Base-by-base conservation (phyloP, 2,797 vertebrate species). In the Oreochromis mossambicus region DNA sequence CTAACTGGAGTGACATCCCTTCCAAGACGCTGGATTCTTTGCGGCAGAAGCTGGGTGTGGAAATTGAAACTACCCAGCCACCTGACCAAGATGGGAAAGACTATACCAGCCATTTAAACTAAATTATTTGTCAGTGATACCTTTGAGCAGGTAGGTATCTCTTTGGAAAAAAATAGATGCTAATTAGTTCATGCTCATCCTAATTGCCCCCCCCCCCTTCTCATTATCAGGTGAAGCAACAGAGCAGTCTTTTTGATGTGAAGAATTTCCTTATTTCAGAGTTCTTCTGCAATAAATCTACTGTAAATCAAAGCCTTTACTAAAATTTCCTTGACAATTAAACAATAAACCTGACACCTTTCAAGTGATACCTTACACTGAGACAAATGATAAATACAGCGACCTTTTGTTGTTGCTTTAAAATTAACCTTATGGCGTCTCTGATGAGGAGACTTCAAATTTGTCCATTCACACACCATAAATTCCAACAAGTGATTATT, bases 11-110 rank as follows among this genome's bases (percentile, higher is more conserved):
- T 21, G 87, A 92, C 52, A 97, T 97, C 61, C 97, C 97, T 1
- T 79, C 48, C 4, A 89, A 96, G 66, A 97, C 97, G 0, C 89
- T 99, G 46, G 88, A 95, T 4, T 97, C 98, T 13, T 43, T 98
- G 83, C 94, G 94, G 19, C 90, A 90, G 83, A 93, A 88, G 82
- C 63, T 94, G 7, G 63, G 88, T 1, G 78, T 58, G 8, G 26
- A n/a, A 13, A 46, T 21, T 1, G n/a, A 4, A 7, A 81, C 43
- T 10, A 34, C 14, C 19, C 56, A 86, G 58, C 32, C 73, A 50
- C 24, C 8, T 32, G 81, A 88, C 6, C 14, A 79, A 78, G 86
- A 70, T 2, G 86, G 86, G 89, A 83, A 66, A 75, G 38, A 78
- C 7, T n/a, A 17, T 48, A 70, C 26, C 34, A 80, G 24, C 29